Evolutionary conservation across 2,113 vertebrate species (phyloP).

Genomic region (Perca flavescens): DNA sequence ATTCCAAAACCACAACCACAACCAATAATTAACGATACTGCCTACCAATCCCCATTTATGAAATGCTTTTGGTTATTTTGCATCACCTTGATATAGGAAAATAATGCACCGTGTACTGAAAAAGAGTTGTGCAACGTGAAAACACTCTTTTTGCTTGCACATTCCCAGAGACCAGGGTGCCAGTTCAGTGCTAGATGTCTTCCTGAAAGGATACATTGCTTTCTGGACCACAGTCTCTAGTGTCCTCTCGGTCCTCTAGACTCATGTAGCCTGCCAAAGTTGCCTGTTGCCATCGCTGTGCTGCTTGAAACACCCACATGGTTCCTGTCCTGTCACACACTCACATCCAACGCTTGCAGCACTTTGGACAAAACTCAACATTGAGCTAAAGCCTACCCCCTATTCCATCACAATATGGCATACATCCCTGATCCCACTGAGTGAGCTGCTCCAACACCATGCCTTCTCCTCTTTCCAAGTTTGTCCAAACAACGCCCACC

Average conservation of each 20-base stretch:
- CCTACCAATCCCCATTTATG: neutral
- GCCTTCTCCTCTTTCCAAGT: conserved; percentile 53
- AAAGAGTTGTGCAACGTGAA: neutral
- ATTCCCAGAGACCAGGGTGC: neutral
- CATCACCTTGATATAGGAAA: neutral
- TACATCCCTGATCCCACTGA: conserved; percentile 56
- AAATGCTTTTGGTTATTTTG: neutral
- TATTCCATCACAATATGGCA: conserved; percentile 53
- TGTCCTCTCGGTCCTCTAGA: conserved; percentile 15
- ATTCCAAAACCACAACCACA: neutral
- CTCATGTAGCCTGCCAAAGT: conserved; percentile 27
- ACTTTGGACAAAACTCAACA: conserved; percentile 51
- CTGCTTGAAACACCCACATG: conserved; percentile 42
- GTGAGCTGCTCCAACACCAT: conserved; percentile 52
- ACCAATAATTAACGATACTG: neutral
- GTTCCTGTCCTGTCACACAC: conserved; percentile 36
- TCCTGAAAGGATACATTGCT: neutral
- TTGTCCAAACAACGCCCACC: conserved; percentile 77
- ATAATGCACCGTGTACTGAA: neutral
- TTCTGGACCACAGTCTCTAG: conserved; percentile 4
- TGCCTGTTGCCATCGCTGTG: conserved; percentile 9
- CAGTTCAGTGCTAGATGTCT: neutral
- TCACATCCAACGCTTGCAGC: conserved; percentile 48
- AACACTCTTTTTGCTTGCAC: neutral
- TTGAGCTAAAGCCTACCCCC: conserved; percentile 22